phyloP scores from a whole-genome alignment of 2,113 vertebrate species.

The Cryptomyrus ogoouensis region DNA sequence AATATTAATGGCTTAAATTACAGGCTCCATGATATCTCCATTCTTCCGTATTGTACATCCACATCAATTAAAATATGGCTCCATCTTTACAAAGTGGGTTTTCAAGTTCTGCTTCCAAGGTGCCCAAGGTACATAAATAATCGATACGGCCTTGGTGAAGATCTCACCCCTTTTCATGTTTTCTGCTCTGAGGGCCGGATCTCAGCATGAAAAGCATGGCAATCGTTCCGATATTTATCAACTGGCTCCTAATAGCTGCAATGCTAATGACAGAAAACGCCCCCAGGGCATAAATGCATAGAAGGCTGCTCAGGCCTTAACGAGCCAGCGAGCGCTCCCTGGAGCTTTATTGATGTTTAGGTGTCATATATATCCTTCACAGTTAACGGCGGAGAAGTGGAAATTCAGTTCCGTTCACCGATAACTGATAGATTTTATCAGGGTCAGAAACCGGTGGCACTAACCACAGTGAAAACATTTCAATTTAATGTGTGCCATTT shows the following conservation, averaged over 20 bases:
- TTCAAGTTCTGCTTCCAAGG: not conserved
- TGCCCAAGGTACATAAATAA: not conserved
- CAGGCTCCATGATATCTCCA: not conserved
- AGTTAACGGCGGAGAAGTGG: not conserved
- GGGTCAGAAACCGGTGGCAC: not conserved
- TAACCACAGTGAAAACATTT: not conserved
- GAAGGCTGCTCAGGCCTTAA: not conserved
- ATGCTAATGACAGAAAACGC: not conserved
- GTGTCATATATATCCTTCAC: not conserved
- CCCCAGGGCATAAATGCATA: not conserved
- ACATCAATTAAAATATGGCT: not conserved
- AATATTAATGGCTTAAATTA: not conserved
- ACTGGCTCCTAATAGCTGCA: not conserved
- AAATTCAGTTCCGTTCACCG: not conserved
- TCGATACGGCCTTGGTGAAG: not conserved
- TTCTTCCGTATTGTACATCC: not conserved
- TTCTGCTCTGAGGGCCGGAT: not conserved
- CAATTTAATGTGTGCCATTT: not conserved
- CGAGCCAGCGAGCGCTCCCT: not conserved
- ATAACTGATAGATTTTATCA: not conserved
- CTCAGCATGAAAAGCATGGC: not conserved
- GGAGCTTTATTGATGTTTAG: not conserved
- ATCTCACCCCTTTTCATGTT: not conserved
- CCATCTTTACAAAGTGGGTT: not conserved
- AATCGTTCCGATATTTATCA: not conserved